Conservation (phyloP, 2,113 vertebrate species). For the Hippocampus zosterae region DNA sequence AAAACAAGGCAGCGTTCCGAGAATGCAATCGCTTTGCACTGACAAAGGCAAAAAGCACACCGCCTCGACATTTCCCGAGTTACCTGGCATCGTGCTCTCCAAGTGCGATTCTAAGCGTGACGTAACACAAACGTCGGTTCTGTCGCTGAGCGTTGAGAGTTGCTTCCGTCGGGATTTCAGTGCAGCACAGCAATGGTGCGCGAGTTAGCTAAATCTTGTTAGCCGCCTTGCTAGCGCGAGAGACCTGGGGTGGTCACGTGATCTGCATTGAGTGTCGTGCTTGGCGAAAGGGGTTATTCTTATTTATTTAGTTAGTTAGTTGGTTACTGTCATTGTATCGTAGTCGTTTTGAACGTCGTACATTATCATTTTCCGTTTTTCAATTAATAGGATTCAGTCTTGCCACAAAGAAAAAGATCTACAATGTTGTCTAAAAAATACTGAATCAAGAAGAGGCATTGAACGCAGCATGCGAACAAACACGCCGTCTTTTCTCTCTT, state of each 20-base stretch:
- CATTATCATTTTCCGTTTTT: neutral
- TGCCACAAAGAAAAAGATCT: neutral
- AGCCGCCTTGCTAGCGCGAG: conserved; percentile 61
- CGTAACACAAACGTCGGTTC: conserved; percentile 34
- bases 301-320: neutral
- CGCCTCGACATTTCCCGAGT: neutral
- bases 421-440: neutral
- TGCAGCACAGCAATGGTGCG: conserved; percentile 58
- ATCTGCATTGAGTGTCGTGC: neutral
- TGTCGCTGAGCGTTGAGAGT: conserved; percentile 4
- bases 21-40: conserved; percentile 8
- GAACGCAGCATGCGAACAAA: conserved; percentile 56
- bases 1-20: conserved; percentile 53
- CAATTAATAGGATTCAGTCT: neutral
- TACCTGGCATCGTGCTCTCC: conserved; percentile 65
- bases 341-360: neutral
- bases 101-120: conserved; percentile 11
- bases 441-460: neutral
- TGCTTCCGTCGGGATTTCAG: neutral
- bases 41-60: neutral
- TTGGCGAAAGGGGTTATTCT: neutral
- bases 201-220: conserved; percentile 58
- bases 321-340: neutral
- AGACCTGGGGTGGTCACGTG: conserved; percentile 52
- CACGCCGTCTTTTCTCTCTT: conserved; percentile 11